Conservation (phyloP, 2,888 invertebrate genomes). For the Andrena minutula region DNA sequence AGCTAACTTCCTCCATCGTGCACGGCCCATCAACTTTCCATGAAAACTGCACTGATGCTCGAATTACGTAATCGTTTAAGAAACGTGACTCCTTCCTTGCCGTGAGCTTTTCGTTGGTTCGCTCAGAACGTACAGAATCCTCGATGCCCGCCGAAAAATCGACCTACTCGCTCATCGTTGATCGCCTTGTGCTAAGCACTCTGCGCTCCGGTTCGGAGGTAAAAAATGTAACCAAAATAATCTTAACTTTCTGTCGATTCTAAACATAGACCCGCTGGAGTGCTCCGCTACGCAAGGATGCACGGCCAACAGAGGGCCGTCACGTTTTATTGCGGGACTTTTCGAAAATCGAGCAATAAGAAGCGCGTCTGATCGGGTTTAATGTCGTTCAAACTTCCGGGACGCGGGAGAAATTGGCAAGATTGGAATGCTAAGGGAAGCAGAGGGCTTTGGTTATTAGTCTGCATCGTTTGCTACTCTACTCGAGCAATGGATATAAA, state of each 20-base stretch:
- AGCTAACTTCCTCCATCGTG: too few relatives aligned
- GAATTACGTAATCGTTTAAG: conserved; percentile 24
- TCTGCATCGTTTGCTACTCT: too few relatives aligned
- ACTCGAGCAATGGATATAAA: too few relatives aligned
- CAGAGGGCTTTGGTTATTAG: too few relatives aligned
- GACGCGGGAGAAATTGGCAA: background rate
- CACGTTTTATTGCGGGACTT: conserved; percentile 54
- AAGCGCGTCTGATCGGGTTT: background rate
- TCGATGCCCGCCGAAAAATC: conserved; percentile 45
- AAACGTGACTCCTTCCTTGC: background rate
- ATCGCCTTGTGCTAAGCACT: conserved; percentile 59
- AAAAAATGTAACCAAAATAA: conserved; percentile 78
- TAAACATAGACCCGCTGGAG: conserved; percentile 73
- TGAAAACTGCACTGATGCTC: background rate
- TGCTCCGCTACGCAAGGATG: conserved; percentile 64
- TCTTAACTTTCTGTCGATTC: conserved; percentile 66
- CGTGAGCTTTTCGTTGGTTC: background rate
- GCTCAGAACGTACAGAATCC: conserved; percentile 30
- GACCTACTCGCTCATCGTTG: conserved; percentile 75
- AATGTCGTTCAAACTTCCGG: too few relatives aligned
- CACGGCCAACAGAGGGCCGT: conserved; percentile 63
- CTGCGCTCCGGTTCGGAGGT: conserved; percentile 68
- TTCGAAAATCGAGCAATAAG: conserved; percentile 48
- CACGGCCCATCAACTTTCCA: background rate
- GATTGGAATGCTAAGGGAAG: too few relatives aligned